A percentile compares a stretch with the other conserved stretches of the same genome.
These are phyloP conservation scores for Typhlichthys subterraneus DNA, from an alignment of 2,797 vertebrate species.

Conservation along the genomic window DNA sequence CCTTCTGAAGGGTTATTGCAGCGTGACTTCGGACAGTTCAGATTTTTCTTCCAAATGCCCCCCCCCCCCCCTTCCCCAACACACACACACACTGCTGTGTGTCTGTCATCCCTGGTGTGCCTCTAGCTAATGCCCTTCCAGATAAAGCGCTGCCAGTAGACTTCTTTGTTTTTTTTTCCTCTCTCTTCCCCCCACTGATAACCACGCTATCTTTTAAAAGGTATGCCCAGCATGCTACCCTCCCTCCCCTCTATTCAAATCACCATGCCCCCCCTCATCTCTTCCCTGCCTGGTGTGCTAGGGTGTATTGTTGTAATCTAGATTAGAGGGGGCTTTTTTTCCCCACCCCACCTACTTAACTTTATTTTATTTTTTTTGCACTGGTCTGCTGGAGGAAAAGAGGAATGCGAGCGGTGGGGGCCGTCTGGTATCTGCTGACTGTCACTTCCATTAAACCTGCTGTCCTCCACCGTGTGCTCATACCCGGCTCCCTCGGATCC, in stretches of 20 bases:
- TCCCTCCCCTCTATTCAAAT: conserved; percentile 9
- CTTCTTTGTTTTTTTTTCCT: conserved; percentile 30
- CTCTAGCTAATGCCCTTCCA: conserved; percentile 61
- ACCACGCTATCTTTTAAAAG: conserved; percentile 68
- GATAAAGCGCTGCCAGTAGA: conserved; percentile 73
- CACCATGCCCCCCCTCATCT: conserved; percentile 5
- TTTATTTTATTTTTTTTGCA: background rate
- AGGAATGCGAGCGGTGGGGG: conserved; percentile 31
- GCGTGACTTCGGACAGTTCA: conserved; percentile 11
- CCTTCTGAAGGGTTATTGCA: conserved; percentile 5
- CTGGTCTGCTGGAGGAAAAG: conserved; percentile 30
- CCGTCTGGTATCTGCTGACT: conserved; percentile 65
- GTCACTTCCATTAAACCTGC: conserved; percentile 69
- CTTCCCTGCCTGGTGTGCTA: conserved; percentile 30
- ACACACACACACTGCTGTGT: background rate
- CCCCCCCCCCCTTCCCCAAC: background rate
- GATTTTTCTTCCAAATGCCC: background rate
- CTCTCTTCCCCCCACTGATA: conserved; percentile 54
- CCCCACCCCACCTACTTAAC: background rate
- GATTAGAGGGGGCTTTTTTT: conserved; percentile 9
- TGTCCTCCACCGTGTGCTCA: conserved; percentile 53
- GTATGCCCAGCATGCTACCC: conserved; percentile 52
- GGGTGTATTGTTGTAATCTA: conserved; percentile 65
- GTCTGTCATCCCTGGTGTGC: conserved; percentile 50
- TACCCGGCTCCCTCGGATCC: conserved; percentile 35